Percentiles rank a stretch among this genome's conserved stretches.
Evolutionary conservation across 2,113 vertebrate genomes (phyloP).

Genomic region (Oxyruncus cristatus): DNA sequence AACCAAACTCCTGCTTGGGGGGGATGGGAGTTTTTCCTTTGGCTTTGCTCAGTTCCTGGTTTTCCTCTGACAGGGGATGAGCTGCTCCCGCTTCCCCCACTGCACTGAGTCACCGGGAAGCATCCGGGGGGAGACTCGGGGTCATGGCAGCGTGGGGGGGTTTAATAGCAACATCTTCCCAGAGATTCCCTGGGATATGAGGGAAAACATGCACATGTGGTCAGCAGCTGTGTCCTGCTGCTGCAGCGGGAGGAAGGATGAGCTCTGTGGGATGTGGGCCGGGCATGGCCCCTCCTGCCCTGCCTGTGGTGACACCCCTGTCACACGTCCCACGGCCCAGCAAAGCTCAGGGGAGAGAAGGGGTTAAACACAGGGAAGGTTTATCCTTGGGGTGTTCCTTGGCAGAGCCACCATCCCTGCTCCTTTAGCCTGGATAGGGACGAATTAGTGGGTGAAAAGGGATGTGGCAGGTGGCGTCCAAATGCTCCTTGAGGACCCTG

Average conservation of each 20-base stretch:
- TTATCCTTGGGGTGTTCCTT: background rate
- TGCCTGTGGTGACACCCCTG: rapidly evolving
- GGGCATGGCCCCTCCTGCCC: background rate
- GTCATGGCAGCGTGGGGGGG: background rate
- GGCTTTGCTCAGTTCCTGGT: rapidly evolving
- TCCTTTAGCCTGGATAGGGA: background rate
- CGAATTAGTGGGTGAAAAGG: background rate
- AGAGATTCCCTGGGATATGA: background rate
- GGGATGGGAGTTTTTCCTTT: background rate
- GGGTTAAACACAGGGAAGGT: background rate
- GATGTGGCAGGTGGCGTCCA: background rate
- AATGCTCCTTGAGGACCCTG: background rate
- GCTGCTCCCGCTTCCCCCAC: rapidly evolving
- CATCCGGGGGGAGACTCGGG: rapidly evolving
- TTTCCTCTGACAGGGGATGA: background rate
- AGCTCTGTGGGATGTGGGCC: rapidly evolving
- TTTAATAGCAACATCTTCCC: background rate
- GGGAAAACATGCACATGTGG: background rate
- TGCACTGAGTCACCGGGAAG: background rate
- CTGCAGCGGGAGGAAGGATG: rapidly evolving
- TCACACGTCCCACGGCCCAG: rapidly evolving
- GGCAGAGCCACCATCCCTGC: rapidly evolving
- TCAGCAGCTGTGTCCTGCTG: background rate
- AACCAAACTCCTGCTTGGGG: background rate
- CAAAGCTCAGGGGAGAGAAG: background rate